Conservation (phyloP, 2,113 vertebrate species). For the Pan paniscus region DNA sequence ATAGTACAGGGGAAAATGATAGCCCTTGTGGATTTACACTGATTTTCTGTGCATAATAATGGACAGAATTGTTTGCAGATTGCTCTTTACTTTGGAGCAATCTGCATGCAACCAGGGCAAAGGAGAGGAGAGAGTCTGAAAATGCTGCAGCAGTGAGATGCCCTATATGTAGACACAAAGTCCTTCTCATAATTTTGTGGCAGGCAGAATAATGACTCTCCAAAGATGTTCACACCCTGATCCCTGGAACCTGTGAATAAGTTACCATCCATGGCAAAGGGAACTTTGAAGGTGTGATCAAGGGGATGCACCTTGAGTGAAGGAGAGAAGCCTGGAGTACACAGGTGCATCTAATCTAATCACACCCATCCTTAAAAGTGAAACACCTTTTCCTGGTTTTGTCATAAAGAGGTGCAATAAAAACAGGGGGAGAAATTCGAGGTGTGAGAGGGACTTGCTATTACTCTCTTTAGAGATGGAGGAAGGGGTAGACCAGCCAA, state of each 20-base stretch:
- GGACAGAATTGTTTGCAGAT: not conserved
- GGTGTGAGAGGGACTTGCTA: not conserved
- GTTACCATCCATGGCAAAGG: not conserved
- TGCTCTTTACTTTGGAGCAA: no score
- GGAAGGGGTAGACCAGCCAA: not conserved
- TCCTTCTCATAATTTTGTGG: not conserved
- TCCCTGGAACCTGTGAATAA: not conserved
- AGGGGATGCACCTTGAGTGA: not conserved
- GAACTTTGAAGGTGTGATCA: not conserved
- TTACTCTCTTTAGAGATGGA: not conserved
- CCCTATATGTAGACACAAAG: not conserved
- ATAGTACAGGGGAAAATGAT: not conserved
- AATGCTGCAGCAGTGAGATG: not conserved
- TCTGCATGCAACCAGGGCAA: not conserved
- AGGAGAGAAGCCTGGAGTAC: not conserved
- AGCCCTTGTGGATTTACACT: not conserved
- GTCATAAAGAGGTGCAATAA: not conserved
- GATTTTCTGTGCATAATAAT: not conserved
- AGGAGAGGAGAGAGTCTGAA: not conserved
- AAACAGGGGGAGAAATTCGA: not conserved
- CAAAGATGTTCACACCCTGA: not conserved
- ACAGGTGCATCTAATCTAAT: not conserved
- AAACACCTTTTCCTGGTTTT: not conserved
- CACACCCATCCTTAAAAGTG: not conserved
- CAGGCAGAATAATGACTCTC: not conserved